Evolutionary conservation across 2,888 invertebrate genomes (phyloP), one percentile per base, ranked within the genome.

Genomic region (Rambutsinella grinnellia): DNA sequence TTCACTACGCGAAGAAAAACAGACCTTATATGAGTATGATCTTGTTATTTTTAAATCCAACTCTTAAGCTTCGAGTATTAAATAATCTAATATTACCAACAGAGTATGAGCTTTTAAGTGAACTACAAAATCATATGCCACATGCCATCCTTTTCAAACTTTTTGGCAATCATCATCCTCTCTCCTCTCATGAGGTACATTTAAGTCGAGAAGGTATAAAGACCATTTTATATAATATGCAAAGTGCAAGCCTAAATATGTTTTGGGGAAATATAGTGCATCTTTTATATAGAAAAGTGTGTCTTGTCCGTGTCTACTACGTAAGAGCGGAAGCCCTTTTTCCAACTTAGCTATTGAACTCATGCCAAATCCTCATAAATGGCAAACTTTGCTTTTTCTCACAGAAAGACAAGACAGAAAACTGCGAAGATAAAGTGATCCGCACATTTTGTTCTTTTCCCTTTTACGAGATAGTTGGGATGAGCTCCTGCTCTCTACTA

Each of bases 351-450:
- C 47, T 78, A 76, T 80, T 80, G 80, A 80, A 78, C 65, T 60
- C 63, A 78, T 80, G 80, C 80, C 80, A 80, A 80, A 76, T 79
- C 46, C 63, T 72, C 76, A 76, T 79, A 76, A 79, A 76, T 76
- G 76, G 76, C 63, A 79, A 76, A 76, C 76, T 76, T 65, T 54
- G 49, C 62, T 70, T 56, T 70, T 36, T n/a, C n/a, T n/a, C n/a
- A n/a, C n/a, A n/a, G n/a, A n/a, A n/a, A n/a, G n/a, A n/a, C n/a
- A n/a, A 27, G 53, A 46, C 53, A 67, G 53, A 51, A 17, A 51
- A 51, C 13, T 17, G 51, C 6, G 57, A 57, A 24, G 24, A 54
- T 51, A 63, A 27, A 53, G 63, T 63, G 63, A 47, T 63, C 51
- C 51, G 53, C 28, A 17, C 51, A 63, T 26, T 63, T 53, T 47